Conservation (phyloP, 2,797 vertebrate genomes). For the Malurus leucopterus region DNA sequence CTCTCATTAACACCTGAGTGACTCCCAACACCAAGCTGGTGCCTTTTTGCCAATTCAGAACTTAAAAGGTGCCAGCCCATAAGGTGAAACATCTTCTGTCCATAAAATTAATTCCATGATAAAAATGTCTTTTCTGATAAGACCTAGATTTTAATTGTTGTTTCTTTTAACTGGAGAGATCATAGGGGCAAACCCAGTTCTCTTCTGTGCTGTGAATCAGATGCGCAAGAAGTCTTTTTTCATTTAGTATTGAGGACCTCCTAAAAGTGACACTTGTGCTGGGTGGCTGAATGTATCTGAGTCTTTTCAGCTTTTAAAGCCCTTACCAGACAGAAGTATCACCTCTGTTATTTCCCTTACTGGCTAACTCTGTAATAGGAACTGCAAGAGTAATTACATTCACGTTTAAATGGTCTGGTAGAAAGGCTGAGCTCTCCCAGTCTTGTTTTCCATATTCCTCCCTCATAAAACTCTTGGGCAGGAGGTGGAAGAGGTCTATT, state of each 20-base stretch:
- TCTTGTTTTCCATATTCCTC: not conserved
- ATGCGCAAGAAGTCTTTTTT: not conserved
- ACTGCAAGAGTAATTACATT: not conserved
- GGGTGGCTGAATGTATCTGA: not conserved
- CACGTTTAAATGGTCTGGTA: not conserved
- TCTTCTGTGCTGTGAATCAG: not conserved
- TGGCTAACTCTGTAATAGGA: not conserved
- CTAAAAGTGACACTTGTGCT: not conserved
- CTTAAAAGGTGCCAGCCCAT: conserved; percentile 32
- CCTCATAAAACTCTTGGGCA: not conserved
- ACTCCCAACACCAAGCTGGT: conserved; percentile 38
- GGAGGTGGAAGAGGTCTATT: not conserved
- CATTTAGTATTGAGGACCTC: not conserved
- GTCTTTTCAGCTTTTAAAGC: not conserved
- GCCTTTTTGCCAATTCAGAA: conserved; percentile 38
- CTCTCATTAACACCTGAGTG: conserved; percentile 64
- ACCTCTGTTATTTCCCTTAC: not conserved
- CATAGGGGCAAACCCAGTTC: not conserved
- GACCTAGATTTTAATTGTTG: not conserved
- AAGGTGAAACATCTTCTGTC: conserved; percentile 49
- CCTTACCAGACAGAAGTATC: not conserved
- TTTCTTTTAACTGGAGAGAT: not conserved
- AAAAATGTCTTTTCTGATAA: conserved; percentile 4
- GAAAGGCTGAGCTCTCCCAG: not conserved
- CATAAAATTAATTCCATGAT: conserved; percentile 32